These are phyloP conservation scores for Brachynemurus nebulosus DNA, from an alignment of 2,888 invertebrate species.

Conservation along the genomic window DNA sequence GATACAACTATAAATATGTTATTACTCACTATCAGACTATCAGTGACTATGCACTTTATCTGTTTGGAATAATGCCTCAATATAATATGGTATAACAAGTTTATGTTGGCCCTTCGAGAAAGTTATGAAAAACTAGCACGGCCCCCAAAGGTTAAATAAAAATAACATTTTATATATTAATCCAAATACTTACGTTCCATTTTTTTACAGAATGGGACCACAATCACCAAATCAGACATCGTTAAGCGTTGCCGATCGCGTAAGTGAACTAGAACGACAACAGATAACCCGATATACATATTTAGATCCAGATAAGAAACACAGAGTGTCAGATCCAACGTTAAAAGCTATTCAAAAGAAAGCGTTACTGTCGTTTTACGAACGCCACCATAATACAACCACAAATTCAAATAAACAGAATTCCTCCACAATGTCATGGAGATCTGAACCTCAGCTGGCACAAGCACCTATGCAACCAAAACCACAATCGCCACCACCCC, in stretches of 20 bases:
- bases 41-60: no score
- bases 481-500: conserved; percentile 22
- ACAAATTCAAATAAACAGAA: conserved; percentile 15
- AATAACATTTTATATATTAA: no score
- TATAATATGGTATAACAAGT: no score
- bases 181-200: no score
- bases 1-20: no score
- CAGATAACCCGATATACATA: conserved; percentile 47
- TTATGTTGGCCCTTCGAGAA: no score
- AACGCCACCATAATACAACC: conserved; percentile 44
- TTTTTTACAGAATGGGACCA: conserved; percentile 24
- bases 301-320: conserved; percentile 58
- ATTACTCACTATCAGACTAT: no score
- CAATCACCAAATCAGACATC: conserved; percentile 28
- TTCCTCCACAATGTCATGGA: conserved; percentile 35
- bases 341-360: conserved; percentile 72
- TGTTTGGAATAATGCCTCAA: no score
- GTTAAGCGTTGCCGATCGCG: conserved; percentile 50
- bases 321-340: conserved; percentile 55
- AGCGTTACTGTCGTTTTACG: conserved; percentile 67
- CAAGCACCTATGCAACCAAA: conserved; percentile 22
- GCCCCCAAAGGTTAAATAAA: no score
- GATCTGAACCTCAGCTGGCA: conserved; percentile 43
- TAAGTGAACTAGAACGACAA: conserved; percentile 46
- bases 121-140: no score